Conservation (phyloP, 2,888 invertebrate genomes). For the Volucella inanis region DNA sequence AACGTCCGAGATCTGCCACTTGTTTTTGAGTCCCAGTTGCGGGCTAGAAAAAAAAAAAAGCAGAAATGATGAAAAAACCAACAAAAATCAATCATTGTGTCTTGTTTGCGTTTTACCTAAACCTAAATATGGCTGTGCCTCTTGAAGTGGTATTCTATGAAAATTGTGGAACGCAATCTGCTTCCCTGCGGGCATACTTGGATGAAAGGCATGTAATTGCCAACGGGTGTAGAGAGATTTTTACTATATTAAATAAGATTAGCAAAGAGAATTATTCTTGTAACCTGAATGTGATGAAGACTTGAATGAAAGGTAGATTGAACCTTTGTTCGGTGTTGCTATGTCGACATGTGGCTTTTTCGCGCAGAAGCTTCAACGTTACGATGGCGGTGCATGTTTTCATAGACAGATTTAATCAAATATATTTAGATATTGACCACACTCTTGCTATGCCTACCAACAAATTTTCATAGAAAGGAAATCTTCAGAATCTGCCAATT, state of each 20-base stretch:
- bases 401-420: slow-evolving; percentile 44
- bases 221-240: slow-evolving; percentile 13
- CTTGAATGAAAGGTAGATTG: slow-evolving; percentile 57
- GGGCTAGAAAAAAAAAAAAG: neutral
- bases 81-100: slow-evolving; percentile 62
- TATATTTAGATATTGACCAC: slow-evolving; percentile 28
- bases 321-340: slow-evolving; percentile 34
- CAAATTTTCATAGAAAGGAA: slow-evolving; percentile 5
- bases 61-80: slow-evolving; percentile 12
- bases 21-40: slow-evolving; percentile 25
- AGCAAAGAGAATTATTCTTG: slow-evolving; percentile 59
- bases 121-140: slow-evolving; percentile 44
- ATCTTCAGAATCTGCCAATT: slow-evolving; percentile 8
- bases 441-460: slow-evolving; percentile 24
- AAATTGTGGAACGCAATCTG: slow-evolving; percentile 43
- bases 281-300: slow-evolving; percentile 39
- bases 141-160: slow-evolving; percentile 54
- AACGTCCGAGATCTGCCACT: slow-evolving; percentile 22
- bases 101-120: slow-evolving; percentile 66
- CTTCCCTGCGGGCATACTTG: slow-evolving; percentile 54
- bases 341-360: slow-evolving; percentile 5
- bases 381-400: slow-evolving; percentile 1
- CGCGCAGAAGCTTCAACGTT: slow-evolving; percentile 13
- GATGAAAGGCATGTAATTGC: slow-evolving; percentile 38
- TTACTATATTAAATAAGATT: slow-evolving; percentile 63